Evolutionary conservation across 2,113 vertebrate genomes (phyloP).

Genomic region (Emydura subglobosa): DNA sequence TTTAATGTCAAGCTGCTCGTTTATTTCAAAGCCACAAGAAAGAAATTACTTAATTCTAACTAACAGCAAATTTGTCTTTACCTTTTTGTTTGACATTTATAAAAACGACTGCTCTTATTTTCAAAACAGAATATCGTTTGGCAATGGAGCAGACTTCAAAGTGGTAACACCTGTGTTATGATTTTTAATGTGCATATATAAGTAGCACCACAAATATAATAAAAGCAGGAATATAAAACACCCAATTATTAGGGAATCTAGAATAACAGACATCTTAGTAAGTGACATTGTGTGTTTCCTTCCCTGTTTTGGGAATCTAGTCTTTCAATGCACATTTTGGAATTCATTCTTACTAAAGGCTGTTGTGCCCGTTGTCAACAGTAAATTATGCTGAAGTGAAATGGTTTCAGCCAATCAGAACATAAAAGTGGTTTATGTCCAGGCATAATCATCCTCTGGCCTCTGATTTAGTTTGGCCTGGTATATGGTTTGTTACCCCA

Average conservation of each 20-base stretch:
- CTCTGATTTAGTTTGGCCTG: slow-evolving; percentile 15
- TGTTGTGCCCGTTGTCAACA: neutral
- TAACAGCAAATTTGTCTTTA: neutral
- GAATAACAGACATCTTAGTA: neutral
- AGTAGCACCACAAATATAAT: neutral
- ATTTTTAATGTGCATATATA: neutral
- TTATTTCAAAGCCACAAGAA: neutral
- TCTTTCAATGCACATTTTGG: neutral
- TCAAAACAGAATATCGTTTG: neutral
- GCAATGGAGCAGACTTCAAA: neutral
- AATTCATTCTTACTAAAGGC: neutral
- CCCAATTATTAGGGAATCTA: neutral
- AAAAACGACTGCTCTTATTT: neutral
- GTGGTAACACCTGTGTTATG: neutral
- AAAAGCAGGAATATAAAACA: neutral
- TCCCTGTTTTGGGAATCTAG: neutral
- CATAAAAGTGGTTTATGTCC: neutral
- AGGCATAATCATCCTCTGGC: neutral
- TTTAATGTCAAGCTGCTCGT: neutral
- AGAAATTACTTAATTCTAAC: neutral
- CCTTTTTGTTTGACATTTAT: slow-evolving; percentile 22
- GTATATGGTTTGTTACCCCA: slow-evolving; percentile 3
- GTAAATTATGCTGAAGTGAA: neutral
- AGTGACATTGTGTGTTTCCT: rapidly evolving
- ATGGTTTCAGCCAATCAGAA: neutral